Percentiles rank a stretch among this genome's conserved stretches.
These are phyloP conservation scores for Catharus ustulatus DNA, from an alignment of 2,797 vertebrate genomes.

Conservation along the genomic window DNA sequence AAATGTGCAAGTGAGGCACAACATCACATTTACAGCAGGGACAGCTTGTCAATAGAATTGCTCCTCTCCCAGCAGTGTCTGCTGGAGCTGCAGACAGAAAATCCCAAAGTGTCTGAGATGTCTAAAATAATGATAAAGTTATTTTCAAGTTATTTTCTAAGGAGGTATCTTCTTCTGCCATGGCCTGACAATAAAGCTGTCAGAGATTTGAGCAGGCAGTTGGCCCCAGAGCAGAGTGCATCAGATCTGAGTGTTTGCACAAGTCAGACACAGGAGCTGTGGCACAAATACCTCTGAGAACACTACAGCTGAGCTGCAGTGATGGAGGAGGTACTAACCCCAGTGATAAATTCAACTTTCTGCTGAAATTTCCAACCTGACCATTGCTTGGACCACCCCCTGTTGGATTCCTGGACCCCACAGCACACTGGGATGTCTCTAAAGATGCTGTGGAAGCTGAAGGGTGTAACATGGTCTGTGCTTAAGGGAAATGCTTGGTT, in stretches of 20 bases:
- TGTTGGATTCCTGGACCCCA: neutral
- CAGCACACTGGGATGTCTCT: fast-evolving
- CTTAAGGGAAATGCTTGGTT: neutral
- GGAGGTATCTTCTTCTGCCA: neutral
- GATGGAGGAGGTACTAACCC: neutral
- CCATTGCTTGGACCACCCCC: fast-evolving
- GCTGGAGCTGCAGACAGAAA: slow-evolving; percentile 33
- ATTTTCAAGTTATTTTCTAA: slow-evolving; percentile 36
- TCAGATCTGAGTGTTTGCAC: neutral
- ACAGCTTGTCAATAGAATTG: slow-evolving; percentile 37
- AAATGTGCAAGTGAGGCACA: slow-evolving; percentile 5
- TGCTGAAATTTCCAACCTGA: neutral
- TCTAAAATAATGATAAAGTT: slow-evolving; percentile 16
- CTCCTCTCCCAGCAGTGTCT: slow-evolving; percentile 2
- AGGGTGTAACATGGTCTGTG: fast-evolving
- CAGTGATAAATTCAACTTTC: neutral
- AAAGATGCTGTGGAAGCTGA: neutral
- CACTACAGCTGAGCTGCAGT: neutral
- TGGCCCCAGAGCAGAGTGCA: neutral
- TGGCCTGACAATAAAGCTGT: slow-evolving; percentile 40
- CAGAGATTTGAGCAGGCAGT: neutral
- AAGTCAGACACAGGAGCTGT: neutral
- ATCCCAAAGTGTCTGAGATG: neutral
- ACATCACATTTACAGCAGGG: neutral
- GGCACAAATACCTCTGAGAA: neutral